Evolutionary conservation across 2,797 vertebrate genomes (phyloP).

Genomic region (Peromyscus nudipes): DNA sequence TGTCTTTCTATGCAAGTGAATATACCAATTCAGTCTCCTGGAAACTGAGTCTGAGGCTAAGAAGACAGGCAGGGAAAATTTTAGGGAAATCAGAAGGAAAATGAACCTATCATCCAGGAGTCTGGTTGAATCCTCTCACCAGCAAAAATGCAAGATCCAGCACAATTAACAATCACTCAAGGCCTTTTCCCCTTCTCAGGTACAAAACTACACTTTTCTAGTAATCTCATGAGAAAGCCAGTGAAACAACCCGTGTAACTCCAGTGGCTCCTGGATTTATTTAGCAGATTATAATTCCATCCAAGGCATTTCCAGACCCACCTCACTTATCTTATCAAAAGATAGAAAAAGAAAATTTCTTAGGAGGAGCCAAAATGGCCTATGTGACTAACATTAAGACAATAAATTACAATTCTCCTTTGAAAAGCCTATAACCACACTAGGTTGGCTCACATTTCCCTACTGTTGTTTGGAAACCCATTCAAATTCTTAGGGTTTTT

Average conservation of each 20-base stretch:
- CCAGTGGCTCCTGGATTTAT: background rate
- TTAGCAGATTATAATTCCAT: background rate
- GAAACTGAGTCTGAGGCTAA: background rate
- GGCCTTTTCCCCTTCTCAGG: background rate
- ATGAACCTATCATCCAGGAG: background rate
- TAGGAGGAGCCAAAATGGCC: background rate
- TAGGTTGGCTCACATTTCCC: background rate
- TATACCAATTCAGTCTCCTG: background rate
- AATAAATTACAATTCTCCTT: background rate
- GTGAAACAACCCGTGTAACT: background rate
- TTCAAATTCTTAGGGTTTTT: background rate
- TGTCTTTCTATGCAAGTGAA: conserved; percentile 6
- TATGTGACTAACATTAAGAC: background rate
- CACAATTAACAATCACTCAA: background rate
- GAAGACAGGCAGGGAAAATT: background rate
- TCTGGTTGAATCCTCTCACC: background rate
- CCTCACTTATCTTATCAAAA: background rate
- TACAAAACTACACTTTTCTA: background rate
- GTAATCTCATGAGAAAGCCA: background rate
- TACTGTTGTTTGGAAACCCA: background rate
- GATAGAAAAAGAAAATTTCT: background rate
- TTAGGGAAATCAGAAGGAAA: background rate
- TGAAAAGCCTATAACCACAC: background rate
- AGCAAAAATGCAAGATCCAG: background rate
- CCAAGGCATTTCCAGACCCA: background rate